Percentiles rank a stretch among this genome's conserved stretches.
These are phyloP conservation scores for Hydrolagus colliei DNA, from an alignment of 2,797 vertebrate genomes.

Conservation along the genomic window DNA sequence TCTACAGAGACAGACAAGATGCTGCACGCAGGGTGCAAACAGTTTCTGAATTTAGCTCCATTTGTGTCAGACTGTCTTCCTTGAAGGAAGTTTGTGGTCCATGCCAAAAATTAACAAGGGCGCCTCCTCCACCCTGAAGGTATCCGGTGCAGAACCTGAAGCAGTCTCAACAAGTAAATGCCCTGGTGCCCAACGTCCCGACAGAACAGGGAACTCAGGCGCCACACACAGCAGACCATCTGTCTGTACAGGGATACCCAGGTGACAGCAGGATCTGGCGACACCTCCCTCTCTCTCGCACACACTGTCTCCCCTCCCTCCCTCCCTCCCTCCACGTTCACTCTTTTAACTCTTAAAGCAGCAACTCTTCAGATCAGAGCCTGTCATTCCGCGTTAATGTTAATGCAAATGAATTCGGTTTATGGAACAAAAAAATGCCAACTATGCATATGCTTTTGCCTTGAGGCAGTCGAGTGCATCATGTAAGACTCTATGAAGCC, in stretches of 20 bases:
- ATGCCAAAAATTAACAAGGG: conserved; percentile 47
- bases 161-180: conserved; percentile 45
- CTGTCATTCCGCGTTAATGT: neutral
- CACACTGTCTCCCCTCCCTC: no score
- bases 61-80: conserved; percentile 41
- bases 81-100: conserved; percentile 54
- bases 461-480: neutral
- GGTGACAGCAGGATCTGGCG: neutral
- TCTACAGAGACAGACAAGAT: neutral
- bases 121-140: conserved; percentile 52
- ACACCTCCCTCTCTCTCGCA: no score
- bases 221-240: conserved; percentile 33
- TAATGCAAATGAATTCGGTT: neutral
- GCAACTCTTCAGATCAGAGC: neutral
- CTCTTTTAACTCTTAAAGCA: no score
- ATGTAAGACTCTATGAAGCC: no score
- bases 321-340: no score
- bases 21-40: neutral
- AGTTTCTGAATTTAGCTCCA: neutral
- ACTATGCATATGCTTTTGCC: no score
- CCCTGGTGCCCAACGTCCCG: conserved; percentile 8
- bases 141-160: conserved; percentile 49
- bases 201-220: conserved; percentile 11
- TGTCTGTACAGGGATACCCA: conserved; percentile 28
- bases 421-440: neutral